Base-by-base conservation (phyloP, 2,113 vertebrate species). In the Barnardius zonarius region DNA sequence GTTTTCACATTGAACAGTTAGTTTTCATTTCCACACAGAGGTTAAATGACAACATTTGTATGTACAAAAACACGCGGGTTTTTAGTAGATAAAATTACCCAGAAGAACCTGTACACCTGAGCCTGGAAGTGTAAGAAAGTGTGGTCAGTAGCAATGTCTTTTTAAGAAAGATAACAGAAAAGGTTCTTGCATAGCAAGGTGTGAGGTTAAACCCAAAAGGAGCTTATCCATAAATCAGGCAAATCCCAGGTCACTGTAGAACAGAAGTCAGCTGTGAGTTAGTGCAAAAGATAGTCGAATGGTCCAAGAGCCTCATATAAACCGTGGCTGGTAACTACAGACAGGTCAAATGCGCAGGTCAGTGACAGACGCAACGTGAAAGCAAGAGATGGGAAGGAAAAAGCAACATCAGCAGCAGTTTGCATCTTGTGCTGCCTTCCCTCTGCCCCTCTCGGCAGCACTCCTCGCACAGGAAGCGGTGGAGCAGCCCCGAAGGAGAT, bases 131-230 rank as follows among this genome's bases (percentile, higher is more conserved):
- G 83, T 95, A 97, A 97, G 97, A 97, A 97, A 97, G 15, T 83
- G 89, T 97, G 94, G 97, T 96, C 92, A 84, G 95, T 64, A 97
- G 96, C 92, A 97, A 96, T 55, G 48, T 92, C 91, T 93, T 89
- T 79, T 86, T 78, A 96, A 95, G 95, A 97, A 97, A 97, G 97
- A 78, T 89, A 97, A 87, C 97, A 93, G 95, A 85, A 95, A 86
- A 97, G 84, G 92, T 94, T 97, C 97, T 98, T 98, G 98, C 98
- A 98, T 98, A 98, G 98, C 97, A 97, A 97, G 98, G 96, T 81
- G 97, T 44, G 83, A 97, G 93, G 89, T 91, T 90, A 96, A 97
- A 98, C 95, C 96, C 81, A 96, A 86, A 92, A 90, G 96, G 97
- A 96, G 81, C 91, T 95, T 70, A 90, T 96, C 93, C 93, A 68